These are phyloP conservation scores for Stegodyphus mimosarum DNA, from an alignment of 1,140 invertebrate species.

Conservation along the genomic window DNA sequence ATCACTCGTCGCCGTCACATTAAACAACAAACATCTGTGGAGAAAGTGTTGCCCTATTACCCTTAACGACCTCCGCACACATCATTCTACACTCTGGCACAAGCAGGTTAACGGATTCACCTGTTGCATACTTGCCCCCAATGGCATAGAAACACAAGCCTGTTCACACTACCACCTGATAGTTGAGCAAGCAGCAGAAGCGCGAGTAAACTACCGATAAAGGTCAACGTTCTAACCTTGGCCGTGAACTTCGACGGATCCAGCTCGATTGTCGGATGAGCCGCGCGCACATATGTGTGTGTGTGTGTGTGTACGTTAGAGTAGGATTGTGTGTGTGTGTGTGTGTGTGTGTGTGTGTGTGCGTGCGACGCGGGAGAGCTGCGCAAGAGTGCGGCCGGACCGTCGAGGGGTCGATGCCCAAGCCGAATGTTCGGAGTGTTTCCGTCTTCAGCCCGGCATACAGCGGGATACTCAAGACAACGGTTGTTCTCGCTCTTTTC, in stretches of 20 bases:
- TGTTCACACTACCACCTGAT: neutral
- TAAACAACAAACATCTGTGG: too few species aligned
- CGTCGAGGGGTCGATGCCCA: conserved; percentile 20
- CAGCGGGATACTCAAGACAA: too few species aligned
- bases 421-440: too few species aligned
- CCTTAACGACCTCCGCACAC: neutral
- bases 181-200: conserved; percentile 1
- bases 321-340: neutral
- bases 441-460: too few species aligned
- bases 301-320: neutral
- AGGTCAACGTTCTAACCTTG: conserved; percentile 39
- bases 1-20: too few species aligned
- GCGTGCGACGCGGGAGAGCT: neutral
- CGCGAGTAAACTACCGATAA: conserved; percentile 23
- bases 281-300: conserved; percentile 14
- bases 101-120: conserved; percentile 1
- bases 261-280: conserved; percentile 16
- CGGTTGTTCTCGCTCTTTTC: too few species aligned
- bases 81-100: conserved; percentile 5
- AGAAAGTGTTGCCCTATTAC: neutral
- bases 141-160: neutral
- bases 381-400: conserved; percentile 13
- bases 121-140: neutral
- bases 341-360: neutral
- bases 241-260: conserved; percentile 32